Evolutionary conservation across 2,797 vertebrate species (phyloP).

Genomic region (Sebastes taczanowskii): DNA sequence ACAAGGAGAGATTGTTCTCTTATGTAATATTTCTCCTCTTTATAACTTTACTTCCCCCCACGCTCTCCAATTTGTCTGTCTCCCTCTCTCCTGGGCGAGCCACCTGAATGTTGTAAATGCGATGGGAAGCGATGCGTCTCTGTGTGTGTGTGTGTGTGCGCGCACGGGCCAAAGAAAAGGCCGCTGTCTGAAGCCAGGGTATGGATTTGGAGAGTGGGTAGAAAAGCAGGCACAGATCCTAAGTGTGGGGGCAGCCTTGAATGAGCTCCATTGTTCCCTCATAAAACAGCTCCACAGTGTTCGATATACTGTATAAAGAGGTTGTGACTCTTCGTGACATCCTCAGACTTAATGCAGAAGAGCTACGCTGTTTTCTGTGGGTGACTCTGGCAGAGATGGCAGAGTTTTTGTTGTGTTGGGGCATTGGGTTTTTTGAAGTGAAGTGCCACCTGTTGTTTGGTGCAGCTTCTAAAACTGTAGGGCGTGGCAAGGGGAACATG

Average conservation of each 20-base stretch:
- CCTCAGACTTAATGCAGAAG: background rate
- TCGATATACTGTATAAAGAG: slow-evolving; percentile 29
- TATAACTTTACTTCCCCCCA: background rate
- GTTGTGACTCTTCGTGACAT: background rate
- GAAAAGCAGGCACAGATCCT: slow-evolving; percentile 23
- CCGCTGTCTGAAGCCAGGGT: slow-evolving; percentile 41
- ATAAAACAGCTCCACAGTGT: slow-evolving; percentile 36
- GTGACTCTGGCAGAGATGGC: background rate
- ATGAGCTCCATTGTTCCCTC: slow-evolving; percentile 53
- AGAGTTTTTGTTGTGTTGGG: background rate
- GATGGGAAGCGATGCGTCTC: slow-evolving; percentile 54
- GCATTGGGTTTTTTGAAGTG: background rate
- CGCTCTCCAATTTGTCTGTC: background rate
- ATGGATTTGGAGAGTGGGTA: slow-evolving; percentile 36
- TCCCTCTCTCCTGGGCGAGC: background rate
- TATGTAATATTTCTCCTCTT: slow-evolving; percentile 43
- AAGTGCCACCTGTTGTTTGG: background rate
- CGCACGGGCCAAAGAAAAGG: slow-evolving; percentile 58
- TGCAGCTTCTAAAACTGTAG: background rate
- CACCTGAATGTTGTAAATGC: slow-evolving; percentile 51
- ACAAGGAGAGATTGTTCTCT: slow-evolving; percentile 48
- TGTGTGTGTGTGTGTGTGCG: slow-evolving; percentile 45
- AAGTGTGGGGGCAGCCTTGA: slow-evolving; percentile 34
- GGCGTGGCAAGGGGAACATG: background rate
- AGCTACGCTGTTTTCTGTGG: background rate